phyloP scores from a whole-genome alignment of 1,140 invertebrate species.

The Musca domestica region DNA sequence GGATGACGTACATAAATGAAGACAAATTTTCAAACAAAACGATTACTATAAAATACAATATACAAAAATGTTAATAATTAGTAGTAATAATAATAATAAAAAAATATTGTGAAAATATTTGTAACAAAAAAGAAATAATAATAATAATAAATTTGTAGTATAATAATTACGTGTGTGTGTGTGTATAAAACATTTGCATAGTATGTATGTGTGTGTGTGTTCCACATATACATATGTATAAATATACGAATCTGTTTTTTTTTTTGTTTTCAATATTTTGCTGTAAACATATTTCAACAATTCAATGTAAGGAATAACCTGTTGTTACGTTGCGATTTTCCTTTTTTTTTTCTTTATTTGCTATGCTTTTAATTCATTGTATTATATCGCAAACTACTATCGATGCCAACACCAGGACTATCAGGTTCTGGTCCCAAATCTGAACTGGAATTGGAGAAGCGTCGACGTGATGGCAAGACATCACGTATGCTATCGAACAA shows the following conservation, averaged over 20 bases:
- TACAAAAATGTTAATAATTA: no score
- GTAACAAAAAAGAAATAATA: not conserved
- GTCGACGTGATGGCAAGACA: slow-evolving; percentile 44
- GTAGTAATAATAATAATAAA: no score
- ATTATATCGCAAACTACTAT: slow-evolving; percentile 50
- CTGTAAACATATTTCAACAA: slow-evolving; percentile 10
- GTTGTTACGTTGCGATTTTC: no score
- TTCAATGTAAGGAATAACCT: not conserved
- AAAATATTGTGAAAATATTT: no score
- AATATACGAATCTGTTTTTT: not conserved
- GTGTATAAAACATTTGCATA: no score
- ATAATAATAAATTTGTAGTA: not conserved
- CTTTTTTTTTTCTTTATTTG: no score
- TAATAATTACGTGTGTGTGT: not conserved
- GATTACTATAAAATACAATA: no score
- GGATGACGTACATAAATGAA: no score
- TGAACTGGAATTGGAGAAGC: slow-evolving; percentile 41
- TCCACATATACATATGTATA: no score
- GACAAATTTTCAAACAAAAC: no score
- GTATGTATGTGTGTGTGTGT: no score
- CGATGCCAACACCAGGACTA: slow-evolving; percentile 42
- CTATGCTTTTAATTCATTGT: slow-evolving; percentile 38
- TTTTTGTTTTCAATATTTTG: not conserved
- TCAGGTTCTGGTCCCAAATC: slow-evolving; percentile 43
- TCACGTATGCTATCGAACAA: slow-evolving; percentile 70